Base-by-base conservation (phyloP, 2,888 invertebrate species). In the Disparrhopalites patrizii region DNA sequence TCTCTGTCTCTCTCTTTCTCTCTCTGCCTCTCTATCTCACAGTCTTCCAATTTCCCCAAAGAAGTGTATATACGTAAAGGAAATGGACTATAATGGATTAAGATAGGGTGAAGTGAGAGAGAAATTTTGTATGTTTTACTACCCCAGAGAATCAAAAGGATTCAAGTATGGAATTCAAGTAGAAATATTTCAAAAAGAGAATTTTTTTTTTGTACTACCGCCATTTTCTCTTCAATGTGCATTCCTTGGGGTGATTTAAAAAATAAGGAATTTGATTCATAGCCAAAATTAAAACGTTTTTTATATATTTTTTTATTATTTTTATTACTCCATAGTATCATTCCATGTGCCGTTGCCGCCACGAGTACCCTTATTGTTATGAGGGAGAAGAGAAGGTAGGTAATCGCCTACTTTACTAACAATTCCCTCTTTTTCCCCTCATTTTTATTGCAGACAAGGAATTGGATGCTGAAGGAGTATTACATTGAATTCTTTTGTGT, bases 261-360 rank as follows among this genome's bases (percentile, higher is more conserved):
- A 52, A 61, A 61, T 52, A 52, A n/a, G n/a, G n/a, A n/a, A 61
- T 61, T 61, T 61, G 61, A 61, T 61, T 61, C 61, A 61, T 61
- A 52, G 61, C 61, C 61, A 61, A 61, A 61, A 61, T 61, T 61
- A 61, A 61, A 61, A 57, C 57, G 20, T 55, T 27, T 43, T 43
- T 47, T 43, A 36, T 7, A 36, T 15, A 10, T 15, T 36, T 36
- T 36, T 36, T 27, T 38, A 15, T 27, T 27, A 27, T 57, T 25
- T n/a, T 57, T 7, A 25, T 38, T 31, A 13, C 23, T 36, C 36
- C 15, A 36, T 15, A 36, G 8, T 36, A 7, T 36, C 8, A 7
- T 36, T 36, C 36, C 15, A 7, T 36, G 36, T 10, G 15, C 15
- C 36, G 36, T 36, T 36, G 36, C 36, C 15, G n/a, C n/a, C n/a